These are phyloP conservation scores for Crematogaster levior DNA, from an alignment of 2,888 invertebrate genomes.

Conservation along the genomic window DNA sequence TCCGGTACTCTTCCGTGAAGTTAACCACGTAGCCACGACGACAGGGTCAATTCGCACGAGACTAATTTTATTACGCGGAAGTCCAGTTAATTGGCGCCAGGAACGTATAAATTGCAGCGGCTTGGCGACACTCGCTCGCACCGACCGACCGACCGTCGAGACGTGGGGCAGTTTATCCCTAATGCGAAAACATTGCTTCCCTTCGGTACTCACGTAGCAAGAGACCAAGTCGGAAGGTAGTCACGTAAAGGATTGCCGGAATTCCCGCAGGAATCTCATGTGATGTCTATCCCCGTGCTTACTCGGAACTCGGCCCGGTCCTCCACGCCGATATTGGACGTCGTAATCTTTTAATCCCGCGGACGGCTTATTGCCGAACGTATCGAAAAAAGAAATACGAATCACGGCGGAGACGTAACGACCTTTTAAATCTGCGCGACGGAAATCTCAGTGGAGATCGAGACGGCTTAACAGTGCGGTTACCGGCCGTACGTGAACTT, in stretches of 20 bases:
- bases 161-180: conserved; percentile 74
- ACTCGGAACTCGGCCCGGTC: conserved; percentile 61
- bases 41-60: conserved; percentile 63
- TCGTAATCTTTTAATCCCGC: conserved; percentile 80
- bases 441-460: conserved; percentile 49
- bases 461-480: conserved; percentile 39
- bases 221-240: conserved; percentile 60
- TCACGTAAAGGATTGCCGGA: conserved; percentile 81
- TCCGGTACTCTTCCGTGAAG: conserved; percentile 39
- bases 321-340: conserved; percentile 74
- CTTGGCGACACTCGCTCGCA: conserved; percentile 52
- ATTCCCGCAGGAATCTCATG: conserved; percentile 75
- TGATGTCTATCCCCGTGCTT: conserved; percentile 62
- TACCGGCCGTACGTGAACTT: conserved; percentile 25
- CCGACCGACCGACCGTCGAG: conserved; percentile 28
- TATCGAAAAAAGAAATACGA: conserved; percentile 23
- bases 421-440: conserved; percentile 52
- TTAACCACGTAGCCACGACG: conserved; percentile 40
- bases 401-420: conserved; percentile 44
- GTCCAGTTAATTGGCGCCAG: conserved; percentile 78
- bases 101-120: conserved; percentile 76
- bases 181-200: conserved; percentile 79
- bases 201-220: conserved; percentile 55
- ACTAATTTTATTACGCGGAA: conserved; percentile 76
- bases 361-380: conserved; percentile 64